phyloP scores from a whole-genome alignment of 30 jellyfish, hydroid and myxozoan species.

The Aurelia aurita region DNA sequence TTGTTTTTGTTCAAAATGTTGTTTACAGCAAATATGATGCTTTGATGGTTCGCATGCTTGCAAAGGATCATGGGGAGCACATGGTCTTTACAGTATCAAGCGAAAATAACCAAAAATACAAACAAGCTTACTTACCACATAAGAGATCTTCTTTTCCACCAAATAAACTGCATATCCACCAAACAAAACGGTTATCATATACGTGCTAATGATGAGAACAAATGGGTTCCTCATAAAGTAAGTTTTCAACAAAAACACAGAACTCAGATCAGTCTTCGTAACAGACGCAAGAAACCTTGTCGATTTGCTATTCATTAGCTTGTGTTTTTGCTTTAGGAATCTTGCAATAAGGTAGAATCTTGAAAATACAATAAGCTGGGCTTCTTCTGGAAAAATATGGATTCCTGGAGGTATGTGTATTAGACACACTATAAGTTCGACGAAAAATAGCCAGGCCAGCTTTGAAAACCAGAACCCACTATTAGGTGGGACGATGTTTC shows the following conservation, averaged over 20 bases:
- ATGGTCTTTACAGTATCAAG: no score
- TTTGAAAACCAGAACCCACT: conserved; percentile 58
- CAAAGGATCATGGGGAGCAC: no score
- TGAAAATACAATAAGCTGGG: conserved; percentile 81
- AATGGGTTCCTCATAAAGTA: conserved; percentile 93
- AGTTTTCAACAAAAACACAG: conserved; percentile 86
- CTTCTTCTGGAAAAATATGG: conserved; percentile 73
- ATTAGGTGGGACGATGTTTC: conserved; percentile 68
- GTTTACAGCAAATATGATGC: no score
- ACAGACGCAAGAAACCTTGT: conserved; percentile 96
- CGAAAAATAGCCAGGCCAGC: conserved; percentile 32
- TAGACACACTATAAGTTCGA: conserved; percentile 75
- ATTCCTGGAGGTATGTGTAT: conserved; percentile 91
- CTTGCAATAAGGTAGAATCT: conserved; percentile 83
- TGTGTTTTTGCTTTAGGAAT: conserved; percentile 87
- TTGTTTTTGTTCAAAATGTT: no score
- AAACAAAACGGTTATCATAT: conserved; percentile 65
- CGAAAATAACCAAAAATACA: background rate
- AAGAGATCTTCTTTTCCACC: conserved; percentile 70
- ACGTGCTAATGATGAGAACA: conserved; percentile 65
- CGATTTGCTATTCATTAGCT: conserved; percentile 90
- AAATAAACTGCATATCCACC: conserved; percentile 95
- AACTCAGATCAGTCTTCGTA: conserved; percentile 89
- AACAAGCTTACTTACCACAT: conserved; percentile 68
- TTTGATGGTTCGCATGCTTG: no score